phyloP scores from a whole-genome alignment of 2,797 vertebrate species.

The Menidia menidia region DNA sequence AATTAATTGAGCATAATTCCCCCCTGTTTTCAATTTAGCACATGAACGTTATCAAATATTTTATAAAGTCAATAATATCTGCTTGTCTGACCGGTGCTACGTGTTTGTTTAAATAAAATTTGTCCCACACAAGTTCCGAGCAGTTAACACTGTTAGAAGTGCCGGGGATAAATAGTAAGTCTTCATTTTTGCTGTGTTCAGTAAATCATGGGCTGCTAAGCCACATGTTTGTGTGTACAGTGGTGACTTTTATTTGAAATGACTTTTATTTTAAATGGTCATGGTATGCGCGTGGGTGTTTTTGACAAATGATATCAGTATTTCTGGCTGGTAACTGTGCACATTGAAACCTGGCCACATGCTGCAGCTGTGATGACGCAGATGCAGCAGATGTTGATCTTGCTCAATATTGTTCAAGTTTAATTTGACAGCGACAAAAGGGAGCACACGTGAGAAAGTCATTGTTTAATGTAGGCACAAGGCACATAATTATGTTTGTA shows the following conservation, averaged over 20 bases:
- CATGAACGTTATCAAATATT: no score
- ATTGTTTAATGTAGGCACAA: not conserved
- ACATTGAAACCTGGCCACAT: slow-evolving; percentile 20
- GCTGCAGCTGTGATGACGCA: slow-evolving; percentile 27
- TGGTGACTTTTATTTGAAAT: not conserved
- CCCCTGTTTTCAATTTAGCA: no score
- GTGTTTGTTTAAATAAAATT: slow-evolving; percentile 11
- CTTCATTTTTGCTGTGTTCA: slow-evolving; percentile 14
- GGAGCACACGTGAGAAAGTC: not conserved
- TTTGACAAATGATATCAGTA: slow-evolving; percentile 17
- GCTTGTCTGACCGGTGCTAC: no score
- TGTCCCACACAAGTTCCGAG: slow-evolving; percentile 4
- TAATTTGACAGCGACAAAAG: slow-evolving; percentile 4
- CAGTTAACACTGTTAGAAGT: slow-evolving; percentile 14
- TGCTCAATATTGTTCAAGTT: slow-evolving; percentile 10
- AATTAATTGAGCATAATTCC: no score
- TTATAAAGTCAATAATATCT: no score
- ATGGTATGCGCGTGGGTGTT: not conserved
- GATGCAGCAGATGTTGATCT: slow-evolving; percentile 49
- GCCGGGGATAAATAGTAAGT: slow-evolving; percentile 5
- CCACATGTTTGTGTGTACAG: not conserved
- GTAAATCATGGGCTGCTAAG: not conserved
- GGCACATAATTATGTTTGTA: not conserved
- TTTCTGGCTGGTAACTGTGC: slow-evolving; percentile 15
- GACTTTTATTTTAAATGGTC: slow-evolving; percentile 1